Evolutionary conservation across 1,140 invertebrate species (phyloP), one percentile per base, ranked within the genome.

Genomic region (Lepidurus arcticus): DNA sequence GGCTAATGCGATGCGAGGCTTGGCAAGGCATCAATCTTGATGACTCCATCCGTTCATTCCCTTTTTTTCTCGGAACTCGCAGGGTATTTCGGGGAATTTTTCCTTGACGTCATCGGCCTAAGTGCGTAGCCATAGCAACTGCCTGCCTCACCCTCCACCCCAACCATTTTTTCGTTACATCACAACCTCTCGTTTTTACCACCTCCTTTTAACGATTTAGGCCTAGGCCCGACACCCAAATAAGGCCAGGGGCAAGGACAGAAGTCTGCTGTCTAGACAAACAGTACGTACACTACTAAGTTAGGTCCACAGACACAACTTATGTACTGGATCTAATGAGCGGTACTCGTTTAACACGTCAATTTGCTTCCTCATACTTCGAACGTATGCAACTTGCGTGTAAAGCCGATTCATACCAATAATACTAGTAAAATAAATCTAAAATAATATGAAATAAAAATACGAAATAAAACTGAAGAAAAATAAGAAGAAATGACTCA

Each of bases 81-180:
- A 21, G 21, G 53, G 53, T n/a, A 65, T n/a, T 65, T 21, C 53
- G 16, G 53, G n/a, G 53, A 65, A 65, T 65, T 65, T 21, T 65
- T 65, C 53, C 8, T 65, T 65, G 53, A 65, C 53, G 53, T 65
- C 53, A 65, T 65, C 53, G 53, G 53, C 53, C 53, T 65, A 65
- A 65, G 53, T 65, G 53, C 21, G 53, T 65, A 65, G 1, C 53
- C 53, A 65, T 65, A 65, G 53, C 53, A 65, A 65, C 53, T 21
- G 53, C 53, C n/a, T 65, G 16, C 21, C 53, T 13, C 1, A 3
- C 53, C 21, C 53, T 13, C 21, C 53, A 65, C 53, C 53, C 53
- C 53, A 21, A 21, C 13, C 21, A 65, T 16, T 65, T 65, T 21
- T 21, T 16, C 53, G 16, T 65, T 16, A 65, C 53, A 65, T 65